Evolutionary conservation across 1,140 invertebrate genomes (phyloP), one percentile per base, ranked within the genome.

Genomic region (Amphibalanus amphitrite): DNA sequence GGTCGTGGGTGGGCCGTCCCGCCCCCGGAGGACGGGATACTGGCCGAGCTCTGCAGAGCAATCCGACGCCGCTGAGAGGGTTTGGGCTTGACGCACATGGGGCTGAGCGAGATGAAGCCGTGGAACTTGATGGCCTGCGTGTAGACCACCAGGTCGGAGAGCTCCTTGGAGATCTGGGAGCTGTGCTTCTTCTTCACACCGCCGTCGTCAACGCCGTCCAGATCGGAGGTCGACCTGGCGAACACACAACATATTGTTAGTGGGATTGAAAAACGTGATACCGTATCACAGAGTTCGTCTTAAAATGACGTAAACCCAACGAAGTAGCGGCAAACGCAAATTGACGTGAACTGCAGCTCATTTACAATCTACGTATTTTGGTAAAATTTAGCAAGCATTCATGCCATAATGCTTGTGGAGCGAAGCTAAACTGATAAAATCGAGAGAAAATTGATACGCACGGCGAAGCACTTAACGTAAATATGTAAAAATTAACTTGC

Each of bases 131-230:
- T 94, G 3, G 94, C 93, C 76, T 87, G 86, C 10, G 95, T 85
- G 81, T 98, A 98, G 69, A 94, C 89, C n/a, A 97, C 92, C 71
- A 97, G 84, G 80, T 97, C 94, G 0, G 93, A 97, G 0, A 97
- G 82, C 79, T 97, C 95, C 74, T 90, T 89, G 0, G 94, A 92
- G 69, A 97, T 94, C 79, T 95, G 92, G 77, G 89, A 92, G 74
- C 89, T 90, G 69, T 89, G 84, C 76, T 91, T 92, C 76, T 90
- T 89, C 6, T 83, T 67, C n/a, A 28, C 15, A 17, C 8, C 28
- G 10, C n/a, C 65, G 28, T 67, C 65, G 26, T 67, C 65, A 20
- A 20, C 47, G 47, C 47, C 47, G 13, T 59, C 47, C 47, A 59
- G 47, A 20, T 59, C 47, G 1, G 47, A 59, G 47, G 47, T 59